Base-by-base conservation (phyloP, 23 tunicate species). In the Botrylloides violaceus region DNA sequence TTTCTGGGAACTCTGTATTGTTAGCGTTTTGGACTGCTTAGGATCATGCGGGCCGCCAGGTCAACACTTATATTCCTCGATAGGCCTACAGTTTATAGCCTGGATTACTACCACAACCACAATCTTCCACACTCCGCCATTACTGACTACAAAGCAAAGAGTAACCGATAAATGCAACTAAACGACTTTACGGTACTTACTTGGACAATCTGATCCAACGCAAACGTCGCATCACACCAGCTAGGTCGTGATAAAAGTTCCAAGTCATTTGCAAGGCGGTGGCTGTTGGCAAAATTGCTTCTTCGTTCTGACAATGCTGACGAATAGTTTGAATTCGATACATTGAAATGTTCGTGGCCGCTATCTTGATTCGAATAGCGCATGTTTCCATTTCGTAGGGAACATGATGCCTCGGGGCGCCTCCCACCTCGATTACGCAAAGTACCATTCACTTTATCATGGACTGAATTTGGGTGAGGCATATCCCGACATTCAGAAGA, bases 181-280 rank as follows among this genome's bases (percentile, higher is more conserved):
- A n/a, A n/a, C n/a, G n/a, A n/a, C n/a, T n/a, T n/a, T 43, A 15
- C 53, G 15, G 12, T 43, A 49, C 92, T 47, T n/a, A 90, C 97
- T 76, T 90, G 85, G 31, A 61, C 49, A 33, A 90, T 72, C 38
- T 87, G 81, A 2, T 88, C 72, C 25, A 76, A 47, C 20, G 97
- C 90, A 49, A 90, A 90, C 50, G 43, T 80, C 4, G 97, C 97
- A 56, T 90, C 90, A 59, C 97, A 90, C 97, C 97, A 90, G 39
- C 90, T 90, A 5, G 97, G 97, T 38, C 97, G 47, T 12, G 81
- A 65, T 58, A 90, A 73, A 30, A 90, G 70, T 33, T 90, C 97
- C 61, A 90, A 19, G 34, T 90, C 90, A 73, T 79, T 90, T 35
- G 74, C 26, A 4, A 68, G 58, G 26, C 74, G 56, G 37, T 35